phyloP scores from a whole-genome alignment of 1,140 invertebrate genomes.

The Zaprionus davidi region DNA sequence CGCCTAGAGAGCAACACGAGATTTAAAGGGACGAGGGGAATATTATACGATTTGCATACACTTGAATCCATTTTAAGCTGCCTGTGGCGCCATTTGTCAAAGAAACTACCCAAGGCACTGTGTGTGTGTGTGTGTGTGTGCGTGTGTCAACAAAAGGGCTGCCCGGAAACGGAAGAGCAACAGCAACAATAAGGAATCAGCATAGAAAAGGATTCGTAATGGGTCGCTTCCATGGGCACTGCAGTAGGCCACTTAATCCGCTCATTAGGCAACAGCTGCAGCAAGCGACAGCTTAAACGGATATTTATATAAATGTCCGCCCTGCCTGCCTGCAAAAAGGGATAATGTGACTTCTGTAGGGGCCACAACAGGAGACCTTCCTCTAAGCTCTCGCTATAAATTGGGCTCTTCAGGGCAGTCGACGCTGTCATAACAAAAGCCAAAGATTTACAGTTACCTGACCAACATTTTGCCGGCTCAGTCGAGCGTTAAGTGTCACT shows the following conservation, averaged over 20 bases:
- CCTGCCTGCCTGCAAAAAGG: constrained; percentile 37
- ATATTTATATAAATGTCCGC: constrained; percentile 73
- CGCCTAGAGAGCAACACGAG: background rate
- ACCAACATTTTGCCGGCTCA: constrained; percentile 9
- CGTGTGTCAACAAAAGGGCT: constrained; percentile 28
- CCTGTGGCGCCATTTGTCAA: constrained; percentile 25
- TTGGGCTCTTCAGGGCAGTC: constrained; percentile 45
- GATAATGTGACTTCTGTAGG: constrained; percentile 60
- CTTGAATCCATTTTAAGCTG: constrained; percentile 7
- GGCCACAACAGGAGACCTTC: background rate
- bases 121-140: background rate
- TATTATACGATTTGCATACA: constrained; percentile 20
- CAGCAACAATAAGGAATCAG: background rate
- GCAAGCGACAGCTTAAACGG: constrained; percentile 59
- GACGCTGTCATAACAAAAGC: constrained; percentile 17
- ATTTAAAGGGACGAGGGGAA: background rate
- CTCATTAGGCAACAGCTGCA: constrained; percentile 80
- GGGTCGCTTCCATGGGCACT: background rate
- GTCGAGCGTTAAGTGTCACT: constrained; percentile 49
- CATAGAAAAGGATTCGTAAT: constrained; percentile 1
- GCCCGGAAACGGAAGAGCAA: constrained; percentile 24
- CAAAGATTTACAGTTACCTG: constrained; percentile 24
- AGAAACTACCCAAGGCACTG: constrained; percentile 17
- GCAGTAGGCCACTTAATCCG: constrained; percentile 58
- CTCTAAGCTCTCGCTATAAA: constrained; percentile 33